Conservation (phyloP, 1,140 invertebrate species). For the Ctenoplectra terminalis region DNA sequence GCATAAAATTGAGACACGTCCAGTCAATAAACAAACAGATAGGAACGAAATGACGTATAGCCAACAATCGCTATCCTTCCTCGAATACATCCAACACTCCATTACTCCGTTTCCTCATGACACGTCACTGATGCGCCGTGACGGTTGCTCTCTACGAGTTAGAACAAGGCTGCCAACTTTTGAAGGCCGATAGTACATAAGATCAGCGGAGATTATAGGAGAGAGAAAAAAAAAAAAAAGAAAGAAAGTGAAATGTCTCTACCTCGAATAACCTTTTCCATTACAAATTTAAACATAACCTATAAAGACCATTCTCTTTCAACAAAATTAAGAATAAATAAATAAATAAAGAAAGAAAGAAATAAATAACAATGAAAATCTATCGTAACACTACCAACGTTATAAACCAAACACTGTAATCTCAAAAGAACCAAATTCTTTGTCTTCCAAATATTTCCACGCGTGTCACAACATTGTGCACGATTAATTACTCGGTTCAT, state of each 20-base stretch:
- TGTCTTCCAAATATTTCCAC: neutral
- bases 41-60: slow-evolving; percentile 63
- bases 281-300: neutral
- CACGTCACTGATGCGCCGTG: slow-evolving; percentile 67
- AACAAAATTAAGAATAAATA: neutral
- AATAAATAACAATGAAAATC: neutral
- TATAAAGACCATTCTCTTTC: neutral
- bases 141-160: slow-evolving; percentile 47
- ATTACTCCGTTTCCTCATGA: slow-evolving; percentile 57
- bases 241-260: neutral
- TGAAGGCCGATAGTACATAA: slow-evolving; percentile 23
- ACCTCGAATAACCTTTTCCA: neutral
- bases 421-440: neutral
- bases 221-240: neutral
- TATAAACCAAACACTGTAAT: neutral
- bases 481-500: neutral
- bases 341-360: too few species aligned
- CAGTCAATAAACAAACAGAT: slow-evolving; percentile 63
- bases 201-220: neutral
- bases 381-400: neutral
- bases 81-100: slow-evolving; percentile 12
- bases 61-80: slow-evolving; percentile 26
- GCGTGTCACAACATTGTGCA: neutral
- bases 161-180: slow-evolving; percentile 57
- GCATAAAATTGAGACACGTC: slow-evolving; percentile 25